A percentile compares a stretch with the other conserved stretches of the same genome.
These are phyloP conservation scores for Phylloscopus trochilus DNA, from an alignment of 2,113 vertebrate species.

Conservation along the genomic window DNA sequence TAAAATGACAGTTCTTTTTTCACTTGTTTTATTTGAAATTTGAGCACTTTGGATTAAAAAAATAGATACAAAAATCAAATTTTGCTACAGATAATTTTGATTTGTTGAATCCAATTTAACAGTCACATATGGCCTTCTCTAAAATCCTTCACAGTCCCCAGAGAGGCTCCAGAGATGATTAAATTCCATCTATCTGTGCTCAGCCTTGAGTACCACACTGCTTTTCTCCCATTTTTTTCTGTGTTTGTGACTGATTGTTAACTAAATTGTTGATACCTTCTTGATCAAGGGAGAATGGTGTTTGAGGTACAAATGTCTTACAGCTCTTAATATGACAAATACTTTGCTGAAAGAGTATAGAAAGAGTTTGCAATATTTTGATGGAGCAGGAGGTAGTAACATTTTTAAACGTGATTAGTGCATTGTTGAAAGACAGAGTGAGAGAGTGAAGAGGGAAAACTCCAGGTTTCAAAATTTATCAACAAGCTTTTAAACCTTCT, in stretches of 20 bases:
- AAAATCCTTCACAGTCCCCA: background rate
- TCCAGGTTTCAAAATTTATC: background rate
- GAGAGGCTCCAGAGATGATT: background rate
- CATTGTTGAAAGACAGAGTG: background rate
- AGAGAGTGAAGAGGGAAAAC: background rate
- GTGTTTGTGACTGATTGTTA: background rate
- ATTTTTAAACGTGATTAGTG: background rate
- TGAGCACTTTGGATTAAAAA: background rate
- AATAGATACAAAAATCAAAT: background rate
- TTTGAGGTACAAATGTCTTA: background rate
- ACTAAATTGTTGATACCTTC: background rate
- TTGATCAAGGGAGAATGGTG: background rate
- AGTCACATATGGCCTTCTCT: background rate
- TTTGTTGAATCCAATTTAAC: background rate
- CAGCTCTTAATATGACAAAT: background rate
- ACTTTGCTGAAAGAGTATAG: background rate
- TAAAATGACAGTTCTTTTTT: background rate
- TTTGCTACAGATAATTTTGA: background rate
- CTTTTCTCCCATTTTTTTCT: background rate
- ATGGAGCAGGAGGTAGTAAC: background rate
- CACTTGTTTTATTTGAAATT: background rate
- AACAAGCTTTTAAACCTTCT: background rate
- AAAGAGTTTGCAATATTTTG: background rate
- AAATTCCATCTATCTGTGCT: background rate
- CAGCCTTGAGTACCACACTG: background rate